A percentile compares a stretch with the other conserved stretches of the same genome.
phyloP scores from a whole-genome alignment of 2,888 invertebrate genomes.

The Ganaspis brasiliensis region DNA sequence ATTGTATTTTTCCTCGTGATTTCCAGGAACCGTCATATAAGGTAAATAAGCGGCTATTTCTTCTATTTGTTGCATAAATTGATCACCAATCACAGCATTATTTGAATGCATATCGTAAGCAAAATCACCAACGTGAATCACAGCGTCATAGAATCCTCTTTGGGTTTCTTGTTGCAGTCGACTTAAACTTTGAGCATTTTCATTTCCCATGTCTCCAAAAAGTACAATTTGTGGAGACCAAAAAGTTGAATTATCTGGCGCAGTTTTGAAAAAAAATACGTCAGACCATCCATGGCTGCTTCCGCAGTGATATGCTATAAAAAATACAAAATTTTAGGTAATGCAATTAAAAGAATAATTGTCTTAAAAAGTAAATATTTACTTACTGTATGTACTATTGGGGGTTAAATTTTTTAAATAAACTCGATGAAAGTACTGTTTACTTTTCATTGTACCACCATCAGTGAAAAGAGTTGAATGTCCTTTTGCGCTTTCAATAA shows the following conservation, averaged over 20 bases:
- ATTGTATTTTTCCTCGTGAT: constrained; percentile 94
- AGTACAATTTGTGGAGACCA: constrained; percentile 93
- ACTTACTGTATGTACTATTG: constrained; percentile 85
- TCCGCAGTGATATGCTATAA: constrained; percentile 90
- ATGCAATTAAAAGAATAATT: constrained; percentile 12
- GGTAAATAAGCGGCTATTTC: constrained; percentile 94
- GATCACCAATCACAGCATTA: constrained; percentile 92
- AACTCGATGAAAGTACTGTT: constrained; percentile 91
- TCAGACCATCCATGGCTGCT: constrained; percentile 92
- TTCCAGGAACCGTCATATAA: constrained; percentile 96
- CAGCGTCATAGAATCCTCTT: constrained; percentile 89
- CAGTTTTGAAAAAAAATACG: constrained; percentile 88
- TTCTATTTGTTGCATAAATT: constrained; percentile 96
- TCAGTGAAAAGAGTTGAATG: constrained; percentile 86
- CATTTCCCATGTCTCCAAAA: constrained; percentile 97
- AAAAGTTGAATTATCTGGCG: constrained; percentile 84
- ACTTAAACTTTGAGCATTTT: constrained; percentile 93
- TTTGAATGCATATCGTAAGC: constrained; percentile 95
- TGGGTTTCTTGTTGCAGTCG: constrained; percentile 93
- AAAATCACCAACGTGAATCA: constrained; percentile 96
- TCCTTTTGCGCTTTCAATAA: constrained; percentile 83
- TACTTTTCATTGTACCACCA: constrained; percentile 84
- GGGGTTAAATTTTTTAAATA: constrained; percentile 84
- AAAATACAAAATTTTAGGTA: constrained; percentile 41
- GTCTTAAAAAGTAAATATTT: background rate